A percentile compares a stretch with the other conserved stretches of the same genome.
phyloP scores from a whole-genome alignment of 2,113 vertebrate species.

The Pogona vitticeps region DNA sequence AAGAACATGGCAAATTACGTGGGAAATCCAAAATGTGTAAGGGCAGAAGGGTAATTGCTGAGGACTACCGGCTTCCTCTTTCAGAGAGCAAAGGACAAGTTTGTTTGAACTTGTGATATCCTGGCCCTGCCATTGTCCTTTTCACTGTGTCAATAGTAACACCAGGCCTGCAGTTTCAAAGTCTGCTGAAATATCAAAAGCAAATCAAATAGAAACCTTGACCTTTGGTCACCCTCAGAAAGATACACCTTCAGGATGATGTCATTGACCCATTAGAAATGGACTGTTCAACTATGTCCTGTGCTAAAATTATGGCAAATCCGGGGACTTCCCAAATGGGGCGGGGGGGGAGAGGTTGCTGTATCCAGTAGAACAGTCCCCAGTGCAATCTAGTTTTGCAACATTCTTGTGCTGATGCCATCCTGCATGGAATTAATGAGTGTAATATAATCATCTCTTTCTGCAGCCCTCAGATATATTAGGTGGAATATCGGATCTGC shows the following conservation, averaged over 20 bases:
- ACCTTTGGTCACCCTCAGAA: conserved; percentile 17
- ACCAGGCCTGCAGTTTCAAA: conserved; percentile 13
- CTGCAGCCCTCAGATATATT: not conserved
- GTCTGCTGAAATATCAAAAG: conserved; percentile 35
- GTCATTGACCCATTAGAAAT: conserved; percentile 37
- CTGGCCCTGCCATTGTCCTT: not conserved
- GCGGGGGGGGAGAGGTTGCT: not conserved
- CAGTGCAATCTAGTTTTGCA: not conserved
- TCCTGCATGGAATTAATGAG: not conserved
- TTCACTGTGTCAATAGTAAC: not conserved
- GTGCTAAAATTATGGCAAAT: not conserved
- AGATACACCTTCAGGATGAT: conserved; percentile 30
- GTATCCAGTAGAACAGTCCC: not conserved
- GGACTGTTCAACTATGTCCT: conserved; percentile 15
- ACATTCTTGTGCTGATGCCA: not conserved
- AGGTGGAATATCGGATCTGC: not conserved
- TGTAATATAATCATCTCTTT: not conserved
- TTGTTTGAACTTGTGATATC: conserved; percentile 30
- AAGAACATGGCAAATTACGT: not conserved
- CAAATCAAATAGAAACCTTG: conserved; percentile 37
- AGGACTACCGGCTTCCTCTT: not conserved
- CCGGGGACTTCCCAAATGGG: conserved; percentile 3
- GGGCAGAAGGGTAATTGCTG: not conserved
- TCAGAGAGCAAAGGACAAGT: not conserved
- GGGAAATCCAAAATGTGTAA: not conserved